Evolutionary conservation across 1,140 invertebrate genomes (phyloP).

Genomic region (Euwallacea fornicatus): DNA sequence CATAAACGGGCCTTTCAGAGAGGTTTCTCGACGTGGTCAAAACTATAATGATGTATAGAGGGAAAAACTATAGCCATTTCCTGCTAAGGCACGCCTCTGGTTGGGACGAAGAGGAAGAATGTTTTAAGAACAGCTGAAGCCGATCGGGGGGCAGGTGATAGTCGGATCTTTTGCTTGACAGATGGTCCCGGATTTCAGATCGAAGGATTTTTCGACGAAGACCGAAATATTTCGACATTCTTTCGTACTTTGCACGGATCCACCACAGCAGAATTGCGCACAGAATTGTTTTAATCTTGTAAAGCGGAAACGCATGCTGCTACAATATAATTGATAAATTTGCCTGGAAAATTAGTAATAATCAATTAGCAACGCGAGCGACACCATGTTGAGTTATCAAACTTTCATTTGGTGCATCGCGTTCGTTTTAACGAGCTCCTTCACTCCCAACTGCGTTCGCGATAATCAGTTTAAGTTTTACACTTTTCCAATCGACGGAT

Average conservation of each 20-base stretch:
- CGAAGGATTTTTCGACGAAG: slow-evolving; percentile 1
- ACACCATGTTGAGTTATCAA: not conserved
- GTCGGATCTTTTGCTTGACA: slow-evolving; percentile 32
- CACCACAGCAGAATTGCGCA: no score
- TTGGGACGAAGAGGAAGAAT: slow-evolving; percentile 29
- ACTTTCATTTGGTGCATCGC: not conserved
- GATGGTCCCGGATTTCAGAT: slow-evolving; percentile 26
- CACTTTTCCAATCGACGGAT: slow-evolving; percentile 11
- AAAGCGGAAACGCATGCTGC: no score
- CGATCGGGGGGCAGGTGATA: slow-evolving; percentile 35
- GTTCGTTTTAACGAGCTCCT: not conserved
- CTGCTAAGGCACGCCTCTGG: slow-evolving; percentile 20
- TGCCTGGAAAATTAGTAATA: no score
- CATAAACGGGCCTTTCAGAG: slow-evolving; percentile 20
- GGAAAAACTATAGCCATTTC: no score
- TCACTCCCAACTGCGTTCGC: slow-evolving; percentile 10
- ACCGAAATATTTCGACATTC: not conserved
- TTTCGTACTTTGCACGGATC: no score
- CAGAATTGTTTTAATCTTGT: no score
- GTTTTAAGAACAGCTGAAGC: slow-evolving; percentile 36
- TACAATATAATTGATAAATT: no score
- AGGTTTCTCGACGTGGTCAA: not conserved
- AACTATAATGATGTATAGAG: no score
- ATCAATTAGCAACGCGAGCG: no score
- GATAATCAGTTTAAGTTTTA: slow-evolving; percentile 18